Base-by-base conservation (phyloP, 1,140 invertebrate genomes). In the Trichogramma pretiosum region DNA sequence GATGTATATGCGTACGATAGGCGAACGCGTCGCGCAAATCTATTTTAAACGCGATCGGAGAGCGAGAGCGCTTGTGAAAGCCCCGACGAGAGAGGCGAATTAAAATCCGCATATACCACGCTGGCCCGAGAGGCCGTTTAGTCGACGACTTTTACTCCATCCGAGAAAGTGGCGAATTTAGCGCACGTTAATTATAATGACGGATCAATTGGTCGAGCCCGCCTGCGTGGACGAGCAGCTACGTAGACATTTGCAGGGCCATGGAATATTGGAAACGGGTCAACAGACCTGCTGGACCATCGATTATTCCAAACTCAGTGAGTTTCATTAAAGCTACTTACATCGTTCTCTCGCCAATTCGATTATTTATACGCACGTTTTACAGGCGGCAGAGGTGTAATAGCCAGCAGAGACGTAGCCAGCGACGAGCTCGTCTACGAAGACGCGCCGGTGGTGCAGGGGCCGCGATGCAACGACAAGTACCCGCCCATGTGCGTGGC, bases 381-480 rank as follows among this genome's bases (percentile, higher is more conserved):
- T 43, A 3, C 5, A 50, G 73, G 75, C 19, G 84, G 83, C 2
- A 75, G 82, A 5, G 83, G 83, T 11, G 49, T 87, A 9, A 75
- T 85, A 44, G 82, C 83, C 0, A 75, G 60, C 0, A 65, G 77
- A 28, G 74, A 82, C 52, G 81, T 87, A 11, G 55, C 62, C 14
- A 52, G 69, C 5, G 82, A 82, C 19, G 82, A 86, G 63, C 56
- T 82, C 22, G 76, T 88, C 11, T 83, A 83, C 53, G 65, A 75
- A 1, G 84, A 87, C 61, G 67, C 63, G 33, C 79, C 84, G 0
- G 56, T 87, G 3, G 67, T 86, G 13, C 58, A 77, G 22, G 84
- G 84, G 0, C 82, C 83, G 5, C 68, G 74, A 54, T 73, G 63
- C 24, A 57, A 68, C 48, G 52, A 54, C 52, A 70, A 58, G 50